A percentile compares a stretch with the other conserved stretches of the same genome.
These are phyloP conservation scores for Scomber japonicus DNA, from an alignment of 2,113 vertebrate genomes.

Conservation along the genomic window DNA sequence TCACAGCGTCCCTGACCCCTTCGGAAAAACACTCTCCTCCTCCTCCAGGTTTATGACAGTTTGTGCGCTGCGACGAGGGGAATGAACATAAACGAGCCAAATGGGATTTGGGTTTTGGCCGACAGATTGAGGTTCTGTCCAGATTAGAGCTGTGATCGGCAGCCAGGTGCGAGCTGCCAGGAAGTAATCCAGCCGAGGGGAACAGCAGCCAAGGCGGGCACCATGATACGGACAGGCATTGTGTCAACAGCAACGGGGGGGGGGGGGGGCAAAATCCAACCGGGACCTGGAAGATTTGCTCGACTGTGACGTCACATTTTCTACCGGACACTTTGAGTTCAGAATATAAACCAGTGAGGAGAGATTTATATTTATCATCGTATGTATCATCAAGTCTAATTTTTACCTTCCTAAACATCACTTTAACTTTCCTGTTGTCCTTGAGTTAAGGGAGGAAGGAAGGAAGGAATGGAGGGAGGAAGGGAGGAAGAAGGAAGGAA, in stretches of 20 bases:
- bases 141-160: conserved; percentile 39
- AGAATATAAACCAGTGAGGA: no score
- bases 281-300: not conserved
- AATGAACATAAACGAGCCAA: conserved; percentile 38
- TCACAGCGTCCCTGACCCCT: conserved; percentile 31
- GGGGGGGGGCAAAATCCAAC: not conserved
- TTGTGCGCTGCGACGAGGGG: not conserved
- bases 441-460: no score
- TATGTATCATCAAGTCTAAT: no score
- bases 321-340: no score
- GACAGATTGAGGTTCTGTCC: conserved; percentile 35
- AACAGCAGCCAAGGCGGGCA: not conserved
- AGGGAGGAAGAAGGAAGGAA: no score
- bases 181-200: conserved; percentile 19
- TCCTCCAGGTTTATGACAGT: conserved; percentile 8
- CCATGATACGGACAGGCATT: not conserved
- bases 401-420: no score
- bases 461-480: no score
- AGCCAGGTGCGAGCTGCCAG: conserved; percentile 11
- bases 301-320: no score
- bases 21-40: conserved; percentile 6
- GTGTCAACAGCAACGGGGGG: not conserved
- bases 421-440: no score
- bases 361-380: no score
- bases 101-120: conserved; percentile 30